Base-by-base conservation (phyloP, 2,888 invertebrate genomes). In the Cheiracanthium punctorium region DNA sequence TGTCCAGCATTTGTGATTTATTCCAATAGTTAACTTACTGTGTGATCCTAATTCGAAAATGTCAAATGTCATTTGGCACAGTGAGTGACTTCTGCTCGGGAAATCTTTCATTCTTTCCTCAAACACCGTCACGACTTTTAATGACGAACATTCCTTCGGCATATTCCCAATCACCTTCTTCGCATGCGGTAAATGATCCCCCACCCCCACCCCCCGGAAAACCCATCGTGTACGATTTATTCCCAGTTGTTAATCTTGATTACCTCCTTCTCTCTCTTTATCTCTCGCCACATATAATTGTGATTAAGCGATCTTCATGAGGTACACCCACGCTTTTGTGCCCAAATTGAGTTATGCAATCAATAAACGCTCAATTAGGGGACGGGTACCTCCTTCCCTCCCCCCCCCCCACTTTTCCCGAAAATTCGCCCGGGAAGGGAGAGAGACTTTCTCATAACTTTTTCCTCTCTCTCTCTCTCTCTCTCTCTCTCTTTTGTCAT, bases 361-460 rank as follows among this genome's bases (percentile, higher is more conserved):
- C 84, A 85, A 85, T 85, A 85, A 85, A 85, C 79, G 84, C 84
- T 85, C 84, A 85, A 85, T 85, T 85, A 85, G 74, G 58, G 79
- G 69, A 67, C 10, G 41, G 17, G 72, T 28, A 67, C 58, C n/a
- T 5, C 43, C 81, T 32, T 67, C 65, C 48, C 80, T 29, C n/a
- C 32, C n/a, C 67, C 29, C 12, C 12, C 29, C 30, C n/a, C n/a
- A n/a, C n/a, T n/a, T n/a, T n/a, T n/a, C 64, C 1, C 64, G 12
- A 12, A 30, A 69, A 64, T 41, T 84, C 72, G 48, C 24, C 37
- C 4, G 24, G 17, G 24, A 58, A 24, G n/a, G n/a, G n/a, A n/a
- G n/a, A n/a, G n/a, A n/a, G 24, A 20, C 4, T 24, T 24, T 58
- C 24, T 24, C 24, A 48, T 43, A 65, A 48, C 72, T 82, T 72